phyloP scores from a whole-genome alignment of 2,113 vertebrate genomes.

The Willisornis vidua region DNA sequence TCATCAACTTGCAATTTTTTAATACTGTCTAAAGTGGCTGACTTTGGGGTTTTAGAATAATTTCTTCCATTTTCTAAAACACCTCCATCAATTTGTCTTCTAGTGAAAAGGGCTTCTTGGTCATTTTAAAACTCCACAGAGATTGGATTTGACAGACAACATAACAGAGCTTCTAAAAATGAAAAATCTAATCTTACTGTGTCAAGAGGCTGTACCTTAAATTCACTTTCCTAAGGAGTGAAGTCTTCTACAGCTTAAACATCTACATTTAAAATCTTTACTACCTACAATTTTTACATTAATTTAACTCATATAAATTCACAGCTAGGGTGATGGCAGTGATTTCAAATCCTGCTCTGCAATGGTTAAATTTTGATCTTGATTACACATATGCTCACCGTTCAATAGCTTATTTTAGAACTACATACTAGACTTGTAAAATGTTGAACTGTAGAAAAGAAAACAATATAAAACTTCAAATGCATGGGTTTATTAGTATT shows the following conservation, averaged over 20 bases:
- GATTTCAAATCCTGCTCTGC: background rate
- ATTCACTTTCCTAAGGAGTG: background rate
- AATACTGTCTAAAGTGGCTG: background rate
- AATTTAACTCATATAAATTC: background rate
- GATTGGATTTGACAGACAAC: background rate
- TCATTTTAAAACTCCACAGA: background rate
- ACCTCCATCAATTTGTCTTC: background rate
- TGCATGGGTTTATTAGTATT: background rate
- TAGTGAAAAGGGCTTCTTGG: background rate
- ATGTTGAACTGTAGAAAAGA: background rate
- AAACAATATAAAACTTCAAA: background rate
- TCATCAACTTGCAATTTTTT: background rate
- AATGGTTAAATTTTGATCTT: background rate
- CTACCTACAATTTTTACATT: background rate
- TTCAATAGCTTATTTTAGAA: background rate
- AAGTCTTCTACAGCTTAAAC: background rate
- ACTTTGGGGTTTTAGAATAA: background rate
- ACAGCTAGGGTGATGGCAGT: background rate
- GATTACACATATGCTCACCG: background rate
- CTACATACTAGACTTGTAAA: background rate
- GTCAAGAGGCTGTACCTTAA: background rate
- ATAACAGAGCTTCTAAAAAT: background rate
- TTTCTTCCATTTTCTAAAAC: slow-evolving; percentile 6
- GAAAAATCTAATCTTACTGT: background rate
- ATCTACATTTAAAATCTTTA: background rate